These are phyloP conservation scores for Pomacea maculata DNA, from an alignment of 1,140 invertebrate genomes.

Conservation along the genomic window DNA sequence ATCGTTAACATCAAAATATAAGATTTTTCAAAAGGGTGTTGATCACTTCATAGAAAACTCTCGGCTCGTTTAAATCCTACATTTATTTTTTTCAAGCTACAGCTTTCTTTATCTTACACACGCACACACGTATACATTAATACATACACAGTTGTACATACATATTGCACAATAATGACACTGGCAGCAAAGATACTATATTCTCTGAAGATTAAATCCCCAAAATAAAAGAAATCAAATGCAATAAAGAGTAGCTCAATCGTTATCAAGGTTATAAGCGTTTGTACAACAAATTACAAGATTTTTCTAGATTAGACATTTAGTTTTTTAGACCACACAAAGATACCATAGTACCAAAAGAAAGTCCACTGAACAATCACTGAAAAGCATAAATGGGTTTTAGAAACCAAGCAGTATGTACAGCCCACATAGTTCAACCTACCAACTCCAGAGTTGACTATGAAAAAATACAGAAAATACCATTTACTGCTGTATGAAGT, in stretches of 20 bases:
- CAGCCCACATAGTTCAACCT: conserved; percentile 11
- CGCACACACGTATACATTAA: not conserved
- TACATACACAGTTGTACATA: not conserved
- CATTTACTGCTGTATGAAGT: not conserved
- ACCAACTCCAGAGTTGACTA: conserved; percentile 30
- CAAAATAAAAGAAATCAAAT: too few species aligned
- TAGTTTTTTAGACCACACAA: not conserved
- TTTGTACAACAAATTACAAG: not conserved
- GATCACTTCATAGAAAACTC: too few species aligned
- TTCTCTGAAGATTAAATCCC: too few species aligned
- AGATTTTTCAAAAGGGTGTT: too few species aligned
- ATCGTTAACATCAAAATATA: too few species aligned
- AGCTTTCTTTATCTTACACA: too few species aligned
- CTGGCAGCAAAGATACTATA: too few species aligned
- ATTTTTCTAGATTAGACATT: not conserved
- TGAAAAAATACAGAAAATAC: not conserved
- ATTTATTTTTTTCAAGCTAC: too few species aligned
- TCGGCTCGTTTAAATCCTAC: too few species aligned
- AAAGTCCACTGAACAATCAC: not conserved
- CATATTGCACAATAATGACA: not conserved
- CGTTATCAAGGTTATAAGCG: too few species aligned
- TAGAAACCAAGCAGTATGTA: not conserved
- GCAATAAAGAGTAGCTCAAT: too few species aligned
- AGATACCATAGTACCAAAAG: not conserved
- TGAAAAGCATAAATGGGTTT: not conserved